A percentile compares a stretch with the other conserved stretches of the same genome.
These are phyloP conservation scores for Habrosyne pyritoides DNA, from an alignment of 2,888 invertebrate species.

Conservation along the genomic window DNA sequence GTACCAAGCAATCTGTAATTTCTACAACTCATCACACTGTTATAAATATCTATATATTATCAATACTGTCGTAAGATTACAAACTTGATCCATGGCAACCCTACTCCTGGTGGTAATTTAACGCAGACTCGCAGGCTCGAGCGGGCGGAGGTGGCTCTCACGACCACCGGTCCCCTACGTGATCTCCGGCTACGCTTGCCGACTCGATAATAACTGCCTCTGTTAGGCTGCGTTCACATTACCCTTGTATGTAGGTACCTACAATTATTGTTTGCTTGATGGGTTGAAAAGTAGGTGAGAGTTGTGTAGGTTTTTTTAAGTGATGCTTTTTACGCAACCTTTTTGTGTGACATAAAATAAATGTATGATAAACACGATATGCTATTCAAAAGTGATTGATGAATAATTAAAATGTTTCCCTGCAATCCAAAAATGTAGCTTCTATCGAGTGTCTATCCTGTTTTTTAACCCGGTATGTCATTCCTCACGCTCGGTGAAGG, in stretches of 20 bases:
- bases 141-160: constrained; percentile 37
- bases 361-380: no score
- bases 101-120: constrained; percentile 45
- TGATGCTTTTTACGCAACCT: not conserved
- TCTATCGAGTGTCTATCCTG: no score
- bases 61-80: not conserved
- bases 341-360: no score
- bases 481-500: no score
- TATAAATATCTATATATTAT: no score
- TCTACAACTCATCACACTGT: no score
- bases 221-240: constrained; percentile 8
- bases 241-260: not conserved
- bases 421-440: no score
- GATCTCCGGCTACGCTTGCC: constrained; percentile 66
- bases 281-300: not conserved
- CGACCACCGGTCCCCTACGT: constrained; percentile 71
- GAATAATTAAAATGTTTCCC: no score
- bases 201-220: constrained; percentile 60
- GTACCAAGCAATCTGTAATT: no score
- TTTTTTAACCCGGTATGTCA: no score
- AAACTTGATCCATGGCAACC: constrained; percentile 2
- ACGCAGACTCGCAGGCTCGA: constrained; percentile 37
- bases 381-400: no score
- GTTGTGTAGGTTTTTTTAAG: no score
- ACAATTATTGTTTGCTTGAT: not conserved